Conservation (phyloP, 2,797 vertebrate species). For the Poeciliopsis gracilis region DNA sequence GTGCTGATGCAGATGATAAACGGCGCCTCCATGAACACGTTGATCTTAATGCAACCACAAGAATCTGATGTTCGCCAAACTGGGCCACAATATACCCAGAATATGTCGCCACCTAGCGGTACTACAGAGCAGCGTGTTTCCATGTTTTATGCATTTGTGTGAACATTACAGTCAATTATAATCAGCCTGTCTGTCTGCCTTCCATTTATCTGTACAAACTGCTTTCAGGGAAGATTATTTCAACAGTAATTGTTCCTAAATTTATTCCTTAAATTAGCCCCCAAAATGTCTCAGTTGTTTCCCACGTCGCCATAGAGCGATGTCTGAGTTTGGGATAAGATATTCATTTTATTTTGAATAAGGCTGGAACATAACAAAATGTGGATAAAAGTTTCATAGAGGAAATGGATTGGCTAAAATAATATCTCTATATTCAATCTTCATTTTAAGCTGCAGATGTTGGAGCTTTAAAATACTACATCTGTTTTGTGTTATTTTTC, state of each 20-base stretch:
- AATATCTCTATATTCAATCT: not conserved
- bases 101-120: not conserved
- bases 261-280: no score
- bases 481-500: not conserved
- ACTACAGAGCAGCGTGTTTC: not conserved
- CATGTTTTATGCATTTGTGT: not conserved
- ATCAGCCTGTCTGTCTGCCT: not conserved
- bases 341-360: no score
- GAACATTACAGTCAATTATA: not conserved
- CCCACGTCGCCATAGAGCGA: no score
- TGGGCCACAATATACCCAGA: not conserved
- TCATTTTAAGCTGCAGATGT: not conserved
- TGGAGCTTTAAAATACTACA: not conserved
- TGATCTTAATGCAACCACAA: not conserved
- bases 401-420: not conserved
- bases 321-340: no score
- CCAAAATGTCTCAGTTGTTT: no score
- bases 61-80: not conserved
- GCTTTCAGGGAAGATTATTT: not conserved
- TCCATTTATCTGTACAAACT: not conserved
- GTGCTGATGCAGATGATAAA: not conserved
- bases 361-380: no score
- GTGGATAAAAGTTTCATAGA: not conserved
- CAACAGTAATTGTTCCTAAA: no score
- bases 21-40: not conserved